These are phyloP conservation scores for Apamea epomidion DNA, from an alignment of 2,888 invertebrate species.

Conservation along the genomic window DNA sequence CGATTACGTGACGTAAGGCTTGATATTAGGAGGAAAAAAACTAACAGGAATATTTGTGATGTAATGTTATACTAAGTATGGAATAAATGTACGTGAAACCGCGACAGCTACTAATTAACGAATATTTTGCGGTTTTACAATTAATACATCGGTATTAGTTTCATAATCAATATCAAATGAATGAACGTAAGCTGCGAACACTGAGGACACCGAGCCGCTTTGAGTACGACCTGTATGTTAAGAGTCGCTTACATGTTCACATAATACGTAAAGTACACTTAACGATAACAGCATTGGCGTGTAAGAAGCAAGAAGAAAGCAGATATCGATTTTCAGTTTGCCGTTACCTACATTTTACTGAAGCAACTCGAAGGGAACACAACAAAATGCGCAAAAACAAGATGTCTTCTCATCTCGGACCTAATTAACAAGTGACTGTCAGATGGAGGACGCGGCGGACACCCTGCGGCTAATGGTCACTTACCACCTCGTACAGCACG, in stretches of 20 bases:
- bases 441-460: slow-evolving; percentile 40
- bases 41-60: slow-evolving; percentile 43
- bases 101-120: slow-evolving; percentile 17
- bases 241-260: not conserved
- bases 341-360: slow-evolving; percentile 46
- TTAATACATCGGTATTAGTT: slow-evolving; percentile 27
- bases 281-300: not conserved
- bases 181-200: slow-evolving; percentile 34
- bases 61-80: slow-evolving; percentile 21
- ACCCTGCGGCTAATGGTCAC: slow-evolving; percentile 65
- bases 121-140: slow-evolving; percentile 37
- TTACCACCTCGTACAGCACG: slow-evolving; percentile 67
- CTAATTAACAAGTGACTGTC: slow-evolving; percentile 43
- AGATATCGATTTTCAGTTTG: slow-evolving; percentile 50
- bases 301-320: slow-evolving; percentile 28
- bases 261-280: slow-evolving; percentile 3
- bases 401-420: slow-evolving; percentile 72
- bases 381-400: slow-evolving; percentile 78
- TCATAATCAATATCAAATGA: slow-evolving; percentile 39
- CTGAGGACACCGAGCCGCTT: slow-evolving; percentile 8
- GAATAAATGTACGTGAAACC: slow-evolving; percentile 5
- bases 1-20: slow-evolving; percentile 37
- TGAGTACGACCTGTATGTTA: slow-evolving; percentile 13
- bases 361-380: slow-evolving; percentile 64
- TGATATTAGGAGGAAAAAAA: slow-evolving; percentile 60